Evolutionary conservation across 2,888 invertebrate genomes (phyloP), one percentile per base, ranked within the genome.

Genomic region (Drosophila mimetica): DNA sequence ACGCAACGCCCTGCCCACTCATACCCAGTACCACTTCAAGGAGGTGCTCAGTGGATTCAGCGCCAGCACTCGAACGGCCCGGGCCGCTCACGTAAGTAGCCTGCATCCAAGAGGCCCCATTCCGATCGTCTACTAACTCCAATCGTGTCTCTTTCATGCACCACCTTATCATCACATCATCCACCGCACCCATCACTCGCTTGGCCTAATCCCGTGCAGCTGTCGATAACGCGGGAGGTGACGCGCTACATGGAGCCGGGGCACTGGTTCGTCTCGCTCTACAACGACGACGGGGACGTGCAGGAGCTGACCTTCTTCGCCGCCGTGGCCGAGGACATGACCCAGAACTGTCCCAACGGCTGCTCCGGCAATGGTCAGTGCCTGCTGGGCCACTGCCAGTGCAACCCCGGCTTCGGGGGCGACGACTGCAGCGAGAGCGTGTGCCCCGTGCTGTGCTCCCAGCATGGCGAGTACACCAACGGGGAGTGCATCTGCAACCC

Each of bases 281-380:
- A 98, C 93, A 99, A 99, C 92, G 99, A 99, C 91, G 97, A 97
- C 87, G 97, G 97, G 30, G 97, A 97, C 91, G 95, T 96, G 11
- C 97, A 97, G 90, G 97, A 97, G 92, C 94, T 97, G 57, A 95
- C 96, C 20, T 96, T 97, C 90, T 95, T 96, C 70, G 97, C 97
- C 3, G 94, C 95, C 54, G 94, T 97, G 60, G 97, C 97, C 52
- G 97, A 97, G 89, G 97, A 97, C 89, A 97, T 97, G 97, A 97
- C 97, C 25, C 96, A 97, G 91, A 97, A 97, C 91, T 99, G 99
- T 92, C 98, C 98, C 8, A 97, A 97, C 88, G 97, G 98, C 50
- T 99, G 99, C 91, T 97, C 97, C 77, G 98, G 97, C 13, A 98
- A 98, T 92, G 99, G 99, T 14, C 97, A 98, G 91, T 99, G 99